Percentiles rank a stretch among this genome's conserved stretches.
phyloP scores from a whole-genome alignment of 2,113 vertebrate genomes.

The Chaetodon auriga region DNA sequence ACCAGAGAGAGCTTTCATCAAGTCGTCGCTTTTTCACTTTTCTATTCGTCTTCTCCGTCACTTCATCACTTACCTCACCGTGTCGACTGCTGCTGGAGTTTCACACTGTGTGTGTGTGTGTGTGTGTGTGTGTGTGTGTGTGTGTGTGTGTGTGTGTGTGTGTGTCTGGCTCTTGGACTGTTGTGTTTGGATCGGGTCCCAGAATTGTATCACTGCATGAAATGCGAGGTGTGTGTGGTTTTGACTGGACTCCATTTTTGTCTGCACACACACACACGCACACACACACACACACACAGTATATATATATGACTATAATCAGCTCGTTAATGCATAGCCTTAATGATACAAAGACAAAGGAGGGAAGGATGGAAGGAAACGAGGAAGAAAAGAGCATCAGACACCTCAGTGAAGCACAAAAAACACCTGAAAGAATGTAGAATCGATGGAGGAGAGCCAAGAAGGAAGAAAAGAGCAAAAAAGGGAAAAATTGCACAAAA shows the following conservation, averaged over 20 bases:
- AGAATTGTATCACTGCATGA: slow-evolving; percentile 48
- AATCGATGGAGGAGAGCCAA: background rate
- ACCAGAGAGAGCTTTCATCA: slow-evolving; percentile 9
- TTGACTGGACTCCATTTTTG: slow-evolving; percentile 35
- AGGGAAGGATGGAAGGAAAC: too few relatives aligned
- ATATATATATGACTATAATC: slow-evolving; percentile 33
- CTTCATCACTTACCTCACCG: slow-evolving; percentile 16
- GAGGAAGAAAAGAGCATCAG: too few relatives aligned
- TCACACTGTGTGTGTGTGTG: slow-evolving; percentile 11
- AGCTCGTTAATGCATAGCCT: slow-evolving; percentile 34
- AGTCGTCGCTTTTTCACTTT: background rate
- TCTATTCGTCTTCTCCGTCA: slow-evolving; percentile 22
- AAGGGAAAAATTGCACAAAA: background rate
- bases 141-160: too few relatives aligned
- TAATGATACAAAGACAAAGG: slow-evolving; percentile 5
- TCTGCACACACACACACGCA: slow-evolving; percentile 19
- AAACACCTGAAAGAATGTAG: background rate
- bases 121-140: slow-evolving; percentile 11
- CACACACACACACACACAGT: slow-evolving; percentile 27
- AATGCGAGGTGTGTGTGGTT: slow-evolving; percentile 46
- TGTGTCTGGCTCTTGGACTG: slow-evolving; percentile 7
- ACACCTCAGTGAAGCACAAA: background rate
- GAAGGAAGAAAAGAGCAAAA: slow-evolving; percentile 25
- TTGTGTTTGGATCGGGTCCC: slow-evolving; percentile 62
- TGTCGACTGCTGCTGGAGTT: background rate